Percentiles rank a stretch among this genome's conserved stretches.
These are phyloP conservation scores for Panagrolaimus sp. DNA, from an alignment of 1,140 invertebrate genomes.

Conservation along the genomic window DNA sequence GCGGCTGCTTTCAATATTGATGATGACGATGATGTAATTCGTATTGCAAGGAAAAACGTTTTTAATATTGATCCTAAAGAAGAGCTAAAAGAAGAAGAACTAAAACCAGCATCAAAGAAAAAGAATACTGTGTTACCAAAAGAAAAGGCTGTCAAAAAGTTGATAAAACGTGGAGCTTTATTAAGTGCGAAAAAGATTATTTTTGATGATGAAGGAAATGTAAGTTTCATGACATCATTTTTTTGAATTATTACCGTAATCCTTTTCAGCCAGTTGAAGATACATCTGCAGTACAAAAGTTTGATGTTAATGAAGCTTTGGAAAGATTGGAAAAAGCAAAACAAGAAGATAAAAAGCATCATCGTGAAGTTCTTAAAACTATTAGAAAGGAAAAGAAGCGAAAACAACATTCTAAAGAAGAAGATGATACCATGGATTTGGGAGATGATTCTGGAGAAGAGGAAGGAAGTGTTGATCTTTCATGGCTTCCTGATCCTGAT, in stretches of 20 bases:
- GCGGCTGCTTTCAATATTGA: constrained; percentile 23
- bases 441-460: constrained; percentile 9
- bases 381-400: constrained; percentile 22
- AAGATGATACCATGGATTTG: constrained; percentile 16
- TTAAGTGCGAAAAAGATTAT: constrained; percentile 34
- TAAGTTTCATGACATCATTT: background rate
- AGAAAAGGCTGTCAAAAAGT: constrained; percentile 36
- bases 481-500: constrained; percentile 46
- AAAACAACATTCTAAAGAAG: constrained; percentile 28
- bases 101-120: constrained; percentile 20
- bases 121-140: constrained; percentile 44
- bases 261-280: constrained; percentile 10
- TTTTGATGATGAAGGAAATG: constrained; percentile 39
- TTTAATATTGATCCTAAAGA: constrained; percentile 29
- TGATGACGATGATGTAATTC: constrained; percentile 37
- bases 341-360: constrained; percentile 24
- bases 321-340: constrained; percentile 18
- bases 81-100: constrained; percentile 11
- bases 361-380: constrained; percentile 24
- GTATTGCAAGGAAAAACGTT: constrained; percentile 41
- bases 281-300: constrained; percentile 14
- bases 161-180: constrained; percentile 34
- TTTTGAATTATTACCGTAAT: constrained; percentile 4
- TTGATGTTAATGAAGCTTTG: constrained; percentile 37
- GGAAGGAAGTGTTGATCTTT: constrained; percentile 29